Evolutionary conservation across 2,113 vertebrate species (phyloP), one percentile per base, ranked within the genome.

Genomic region (Misgurnus mizolepis): DNA sequence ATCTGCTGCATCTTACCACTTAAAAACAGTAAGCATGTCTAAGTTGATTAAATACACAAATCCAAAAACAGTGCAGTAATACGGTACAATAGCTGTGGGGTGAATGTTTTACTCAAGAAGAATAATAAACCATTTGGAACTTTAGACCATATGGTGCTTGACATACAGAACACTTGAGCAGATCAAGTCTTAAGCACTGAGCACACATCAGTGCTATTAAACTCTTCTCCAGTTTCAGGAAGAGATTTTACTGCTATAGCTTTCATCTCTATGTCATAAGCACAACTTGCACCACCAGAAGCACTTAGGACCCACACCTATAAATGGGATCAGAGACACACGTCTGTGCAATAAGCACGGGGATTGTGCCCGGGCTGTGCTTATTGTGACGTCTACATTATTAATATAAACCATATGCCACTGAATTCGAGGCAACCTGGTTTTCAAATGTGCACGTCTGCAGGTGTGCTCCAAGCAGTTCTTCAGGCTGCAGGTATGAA

Each of bases 371-470:
- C 39, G 27, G 27, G 27, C 27, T 34, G 27, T 34, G 27, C 27
- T 34, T 34, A 34, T 50, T 53, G 60, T 40, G 64, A 41, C 40
- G n/a, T 76, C 15, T 84, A 53, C 82, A 84, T 84, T 84, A 84
- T 84, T 84, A 67, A 81, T 84, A 66, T 41, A 67, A 84, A 67
- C 50, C 62, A 73, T 81, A 84, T 77, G 78, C 61, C 75, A 40
- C 67, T 39, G 62, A 78, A 81, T 62, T 45, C 17, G 41, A 76
- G 60, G 72, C 67, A 76, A 68, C 55, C 69, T 55, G 45, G 22
- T 71, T 80, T 58, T 77, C 14, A 67, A 77, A 80, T 27, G 62
- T 49, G 58, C 76, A 79, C 40, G 45, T 78, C 62, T 80, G 68
- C 58, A 62, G 66, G 53, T 65, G 70, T 72, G 76, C 61, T 72